phyloP scores from a whole-genome alignment of 92 coral and sea anemone species.

The Diadumene lineata region DNA sequence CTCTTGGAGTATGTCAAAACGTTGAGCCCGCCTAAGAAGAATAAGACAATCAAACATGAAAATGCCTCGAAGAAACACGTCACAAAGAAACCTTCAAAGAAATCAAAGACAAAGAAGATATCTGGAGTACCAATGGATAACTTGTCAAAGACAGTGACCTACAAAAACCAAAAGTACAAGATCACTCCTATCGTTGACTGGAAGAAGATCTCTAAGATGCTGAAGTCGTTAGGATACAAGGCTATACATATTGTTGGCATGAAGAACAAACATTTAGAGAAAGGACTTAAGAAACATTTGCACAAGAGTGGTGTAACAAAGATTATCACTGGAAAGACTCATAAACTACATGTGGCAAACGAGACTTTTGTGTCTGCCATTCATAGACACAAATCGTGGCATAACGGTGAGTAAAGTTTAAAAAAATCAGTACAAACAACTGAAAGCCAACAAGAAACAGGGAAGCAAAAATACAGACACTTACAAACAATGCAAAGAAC shows the following conservation, averaged over 20 bases:
- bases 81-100: conserved; percentile 35
- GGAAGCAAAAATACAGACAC: no score
- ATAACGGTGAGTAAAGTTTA: conserved; percentile 46
- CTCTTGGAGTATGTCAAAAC: conserved; percentile 75
- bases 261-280: conserved; percentile 61
- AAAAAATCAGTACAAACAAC: no score
- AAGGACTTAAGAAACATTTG: conserved; percentile 69
- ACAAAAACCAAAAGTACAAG: conserved; percentile 83
- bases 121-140: conserved; percentile 75
- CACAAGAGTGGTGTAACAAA: conserved; percentile 66
- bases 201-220: conserved; percentile 79
- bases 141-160: conserved; percentile 81
- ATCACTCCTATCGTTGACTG: conserved; percentile 88
- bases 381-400: conserved; percentile 79
- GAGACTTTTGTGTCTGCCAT: conserved; percentile 82
- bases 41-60: conserved; percentile 17
- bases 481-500: no score
- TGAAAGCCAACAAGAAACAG: no score
- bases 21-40: conserved; percentile 60
- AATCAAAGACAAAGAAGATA: conserved; percentile 41
- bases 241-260: conserved; percentile 83
- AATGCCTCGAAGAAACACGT: conserved; percentile 37
- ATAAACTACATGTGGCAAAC: conserved; percentile 54
- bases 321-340: conserved; percentile 20
- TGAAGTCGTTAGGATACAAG: conserved; percentile 81